Percentiles rank a stretch among this genome's conserved stretches.
phyloP scores from a whole-genome alignment of 2,797 vertebrate species.

The Eulemur mongoz region DNA sequence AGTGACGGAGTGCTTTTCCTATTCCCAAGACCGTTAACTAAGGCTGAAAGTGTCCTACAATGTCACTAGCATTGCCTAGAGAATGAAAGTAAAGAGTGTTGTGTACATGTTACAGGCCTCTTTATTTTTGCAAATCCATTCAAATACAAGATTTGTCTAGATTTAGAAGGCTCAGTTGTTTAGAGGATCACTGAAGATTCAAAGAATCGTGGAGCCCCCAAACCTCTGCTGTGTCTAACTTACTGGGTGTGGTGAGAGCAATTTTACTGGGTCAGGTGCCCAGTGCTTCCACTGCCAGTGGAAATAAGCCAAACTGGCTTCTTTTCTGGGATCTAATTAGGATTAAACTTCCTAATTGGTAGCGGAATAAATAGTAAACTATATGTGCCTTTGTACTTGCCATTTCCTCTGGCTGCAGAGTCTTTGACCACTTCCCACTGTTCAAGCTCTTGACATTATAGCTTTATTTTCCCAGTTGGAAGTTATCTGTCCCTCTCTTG shows the following conservation, averaged over 20 bases:
- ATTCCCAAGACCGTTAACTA: not conserved
- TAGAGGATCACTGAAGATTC: slow-evolving; percentile 39
- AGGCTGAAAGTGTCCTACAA: not conserved
- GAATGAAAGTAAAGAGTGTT: not conserved
- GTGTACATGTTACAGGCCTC: not conserved
- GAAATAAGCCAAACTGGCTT: slow-evolving; percentile 57
- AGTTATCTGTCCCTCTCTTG: not conserved
- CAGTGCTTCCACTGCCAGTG: slow-evolving; percentile 19
- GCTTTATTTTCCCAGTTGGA: not conserved
- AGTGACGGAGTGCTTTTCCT: not conserved
- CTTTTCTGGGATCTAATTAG: slow-evolving; percentile 44
- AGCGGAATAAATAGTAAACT: slow-evolving; percentile 41
- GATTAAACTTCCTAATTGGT: slow-evolving; percentile 45
- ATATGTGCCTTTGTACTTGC: not conserved
- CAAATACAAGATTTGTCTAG: slow-evolving; percentile 41
- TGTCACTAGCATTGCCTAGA: not conserved
- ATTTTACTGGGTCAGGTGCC: not conserved
- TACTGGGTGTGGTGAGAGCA: not conserved
- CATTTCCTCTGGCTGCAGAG: slow-evolving; percentile 19
- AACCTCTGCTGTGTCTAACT: not conserved
- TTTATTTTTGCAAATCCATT: slow-evolving; percentile 38
- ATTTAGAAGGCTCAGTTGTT: slow-evolving; percentile 11
- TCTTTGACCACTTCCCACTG: not conserved
- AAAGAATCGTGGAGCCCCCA: slow-evolving; percentile 28
- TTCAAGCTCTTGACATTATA: not conserved